These are phyloP conservation scores for Trichopria drosophilae DNA, from an alignment of 2,888 invertebrate species.

Conservation along the genomic window DNA sequence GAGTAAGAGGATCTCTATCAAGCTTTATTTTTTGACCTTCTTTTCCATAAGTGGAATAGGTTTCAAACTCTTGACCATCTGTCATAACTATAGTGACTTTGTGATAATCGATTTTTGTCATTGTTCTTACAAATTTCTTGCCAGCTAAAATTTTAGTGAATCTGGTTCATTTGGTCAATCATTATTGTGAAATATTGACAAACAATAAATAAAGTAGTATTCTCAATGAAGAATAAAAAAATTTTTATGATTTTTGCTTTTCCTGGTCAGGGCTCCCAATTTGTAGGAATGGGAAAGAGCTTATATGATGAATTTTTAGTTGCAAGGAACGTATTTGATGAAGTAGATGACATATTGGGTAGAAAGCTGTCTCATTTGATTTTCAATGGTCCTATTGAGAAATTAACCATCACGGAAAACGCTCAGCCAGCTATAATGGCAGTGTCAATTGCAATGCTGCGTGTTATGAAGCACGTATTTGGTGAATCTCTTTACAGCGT, in stretches of 20 bases:
- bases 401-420: slow-evolving; percentile 15
- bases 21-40: slow-evolving; percentile 13
- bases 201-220: too few species aligned
- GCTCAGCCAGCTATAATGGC: slow-evolving; percentile 17
- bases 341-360: slow-evolving; percentile 13
- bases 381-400: slow-evolving; percentile 15
- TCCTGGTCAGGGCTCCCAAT: slow-evolving; percentile 17
- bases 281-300: slow-evolving; percentile 14
- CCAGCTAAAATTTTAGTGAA: slow-evolving; percentile 12
- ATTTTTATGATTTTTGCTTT: too few species aligned
- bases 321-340: slow-evolving; percentile 13
- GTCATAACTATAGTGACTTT: slow-evolving; percentile 14
- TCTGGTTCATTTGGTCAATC: slow-evolving; percentile 14
- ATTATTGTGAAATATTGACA: slow-evolving; percentile 16
- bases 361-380: slow-evolving; percentile 14
- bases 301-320: slow-evolving; percentile 13
- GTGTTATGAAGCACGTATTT: slow-evolving; percentile 13
- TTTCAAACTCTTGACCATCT: slow-evolving; percentile 18
- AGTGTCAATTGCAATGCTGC: slow-evolving; percentile 16
- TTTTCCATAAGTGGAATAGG: slow-evolving; percentile 15
- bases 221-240: too few species aligned
- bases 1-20: slow-evolving; percentile 16
- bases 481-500: background rate
- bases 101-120: slow-evolving; percentile 13
- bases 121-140: slow-evolving; percentile 15